Percentiles rank a stretch among this genome's conserved stretches.
Evolutionary conservation across 2,888 invertebrate species (phyloP).

Genomic region (Drosophila algonquin): DNA sequence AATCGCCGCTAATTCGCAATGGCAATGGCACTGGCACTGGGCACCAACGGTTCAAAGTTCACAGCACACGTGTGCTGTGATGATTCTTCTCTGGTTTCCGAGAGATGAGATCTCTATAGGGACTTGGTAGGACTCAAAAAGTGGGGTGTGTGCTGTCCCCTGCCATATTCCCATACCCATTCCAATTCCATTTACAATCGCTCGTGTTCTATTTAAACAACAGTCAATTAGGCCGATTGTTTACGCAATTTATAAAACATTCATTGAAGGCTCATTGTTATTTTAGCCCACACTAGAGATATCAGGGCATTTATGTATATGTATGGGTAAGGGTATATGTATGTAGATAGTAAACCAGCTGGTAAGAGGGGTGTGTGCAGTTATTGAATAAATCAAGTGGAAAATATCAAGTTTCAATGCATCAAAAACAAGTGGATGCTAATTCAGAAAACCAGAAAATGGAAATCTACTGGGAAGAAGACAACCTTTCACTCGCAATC

Average conservation of each 20-base stretch:
- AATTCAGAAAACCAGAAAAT: constrained; percentile 2
- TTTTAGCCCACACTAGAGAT: constrained; percentile 22
- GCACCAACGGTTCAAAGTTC: constrained; percentile 46
- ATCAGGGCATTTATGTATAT: constrained; percentile 8
- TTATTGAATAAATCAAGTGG: constrained; percentile 62
- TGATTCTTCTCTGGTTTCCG: background rate
- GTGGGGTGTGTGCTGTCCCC: background rate
- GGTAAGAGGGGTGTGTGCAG: constrained; percentile 33
- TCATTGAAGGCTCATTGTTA: constrained; percentile 29
- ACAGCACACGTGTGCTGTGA: constrained; percentile 28
- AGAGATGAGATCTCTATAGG: background rate
- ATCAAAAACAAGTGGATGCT: constrained; percentile 15
- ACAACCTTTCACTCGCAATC: background rate
- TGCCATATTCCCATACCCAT: constrained; percentile 1
- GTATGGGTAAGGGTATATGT: background rate
- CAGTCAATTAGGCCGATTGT: constrained; percentile 36
- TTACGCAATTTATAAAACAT: constrained; percentile 26
- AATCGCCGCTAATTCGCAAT: constrained; percentile 53
- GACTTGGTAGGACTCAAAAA: background rate
- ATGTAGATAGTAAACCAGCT: constrained; percentile 21
- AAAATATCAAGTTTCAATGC: constrained; percentile 54
- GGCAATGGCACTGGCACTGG: constrained; percentile 2
- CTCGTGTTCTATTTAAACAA: constrained; percentile 29
- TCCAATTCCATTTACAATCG: background rate
- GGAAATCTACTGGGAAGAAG: background rate